These are phyloP conservation scores for Zele albiditarsus DNA, from an alignment of 2,888 invertebrate species.

Conservation along the genomic window DNA sequence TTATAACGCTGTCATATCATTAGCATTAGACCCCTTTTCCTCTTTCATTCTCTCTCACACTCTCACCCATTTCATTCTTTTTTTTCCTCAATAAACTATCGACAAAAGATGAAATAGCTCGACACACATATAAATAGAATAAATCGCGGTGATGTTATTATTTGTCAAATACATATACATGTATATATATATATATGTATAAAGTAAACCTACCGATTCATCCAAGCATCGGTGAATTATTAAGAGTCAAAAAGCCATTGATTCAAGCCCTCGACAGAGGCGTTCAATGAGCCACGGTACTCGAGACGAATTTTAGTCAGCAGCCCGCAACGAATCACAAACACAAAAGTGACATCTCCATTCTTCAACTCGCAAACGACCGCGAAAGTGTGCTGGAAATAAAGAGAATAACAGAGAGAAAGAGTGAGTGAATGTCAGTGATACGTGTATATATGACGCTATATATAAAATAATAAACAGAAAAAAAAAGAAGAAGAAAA, in stretches of 20 bases:
- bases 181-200: neutral
- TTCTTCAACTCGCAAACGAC: slow-evolving; percentile 58
- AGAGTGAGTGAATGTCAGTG: slow-evolving; percentile 37
- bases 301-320: slow-evolving; percentile 59
- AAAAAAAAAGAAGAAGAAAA: slow-evolving; percentile 39
- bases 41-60: neutral
- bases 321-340: slow-evolving; percentile 67
- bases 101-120: neutral
- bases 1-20: neutral
- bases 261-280: slow-evolving; percentile 11
- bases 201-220: neutral
- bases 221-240: neutral
- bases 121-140: neutral
- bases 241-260: slow-evolving; percentile 23
- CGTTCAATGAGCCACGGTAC: slow-evolving; percentile 47
- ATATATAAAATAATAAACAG: slow-evolving; percentile 15
- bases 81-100: neutral
- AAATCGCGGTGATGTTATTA: neutral
- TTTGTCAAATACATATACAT: neutral
- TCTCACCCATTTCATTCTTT: neutral
- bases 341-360: slow-evolving; percentile 69
- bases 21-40: neutral
- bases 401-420: slow-evolving; percentile 40
- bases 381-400: slow-evolving; percentile 45
- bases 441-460: slow-evolving; percentile 22